These are phyloP conservation scores for Vidua chalybeata DNA, from an alignment of 2,113 vertebrate species.

Conservation along the genomic window DNA sequence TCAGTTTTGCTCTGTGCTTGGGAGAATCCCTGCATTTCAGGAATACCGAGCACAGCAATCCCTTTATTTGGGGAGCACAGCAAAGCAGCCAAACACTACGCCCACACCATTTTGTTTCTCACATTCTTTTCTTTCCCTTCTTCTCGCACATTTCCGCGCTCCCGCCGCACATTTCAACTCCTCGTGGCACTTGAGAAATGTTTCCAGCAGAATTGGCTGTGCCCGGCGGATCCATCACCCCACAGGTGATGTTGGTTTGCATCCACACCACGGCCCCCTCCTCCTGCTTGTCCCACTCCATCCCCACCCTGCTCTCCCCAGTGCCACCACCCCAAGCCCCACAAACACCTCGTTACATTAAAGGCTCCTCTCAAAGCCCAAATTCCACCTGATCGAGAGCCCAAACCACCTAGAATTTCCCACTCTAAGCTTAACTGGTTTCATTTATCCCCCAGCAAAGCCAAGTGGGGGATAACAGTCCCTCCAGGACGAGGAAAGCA, in stretches of 20 bases:
- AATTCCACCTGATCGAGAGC: background rate
- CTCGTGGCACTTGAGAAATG: background rate
- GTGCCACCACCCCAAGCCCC: background rate
- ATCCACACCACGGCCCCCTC: fast-evolving
- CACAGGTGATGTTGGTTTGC: fast-evolving
- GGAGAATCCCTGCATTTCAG: background rate
- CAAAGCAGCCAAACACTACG: background rate
- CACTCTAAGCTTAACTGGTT: background rate
- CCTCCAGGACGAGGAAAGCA: background rate
- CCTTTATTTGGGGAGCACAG: background rate
- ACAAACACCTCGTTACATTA: fast-evolving
- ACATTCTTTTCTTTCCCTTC: background rate
- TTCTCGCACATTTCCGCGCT: background rate
- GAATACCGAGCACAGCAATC: background rate
- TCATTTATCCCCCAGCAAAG: background rate
- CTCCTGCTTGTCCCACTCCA: fast-evolving
- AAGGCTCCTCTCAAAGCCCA: background rate
- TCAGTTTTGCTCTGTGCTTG: background rate
- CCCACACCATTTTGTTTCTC: background rate
- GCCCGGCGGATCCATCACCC: fast-evolving
- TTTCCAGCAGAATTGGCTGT: background rate
- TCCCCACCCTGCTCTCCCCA: background rate
- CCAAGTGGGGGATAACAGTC: fast-evolving
- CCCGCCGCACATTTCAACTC: background rate
- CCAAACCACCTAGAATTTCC: background rate